A percentile compares a stretch with the other conserved stretches of the same genome.
phyloP scores from a whole-genome alignment of 1,140 invertebrate species.

The Drosophila nebulosa region DNA sequence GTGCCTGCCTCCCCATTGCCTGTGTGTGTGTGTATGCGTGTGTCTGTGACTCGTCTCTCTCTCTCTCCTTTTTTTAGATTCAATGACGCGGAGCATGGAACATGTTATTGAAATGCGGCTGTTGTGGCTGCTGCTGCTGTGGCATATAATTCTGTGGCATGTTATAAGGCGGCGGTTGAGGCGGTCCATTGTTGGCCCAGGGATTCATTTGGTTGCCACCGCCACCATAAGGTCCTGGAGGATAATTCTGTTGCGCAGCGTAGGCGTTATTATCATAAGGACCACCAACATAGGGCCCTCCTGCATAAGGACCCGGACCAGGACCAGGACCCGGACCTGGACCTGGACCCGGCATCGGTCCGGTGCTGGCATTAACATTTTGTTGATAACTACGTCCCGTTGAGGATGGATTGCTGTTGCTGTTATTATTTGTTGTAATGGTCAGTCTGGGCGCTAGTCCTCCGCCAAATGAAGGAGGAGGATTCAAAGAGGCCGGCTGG shows the following conservation, averaged over 20 bases:
- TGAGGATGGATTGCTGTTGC: not conserved
- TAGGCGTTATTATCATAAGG: conserved; percentile 31
- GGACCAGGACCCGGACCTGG: no score
- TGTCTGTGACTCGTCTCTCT: no score
- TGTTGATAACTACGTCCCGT: not conserved
- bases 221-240: not conserved
- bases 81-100: conserved; percentile 37
- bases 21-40: not conserved
- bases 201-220: conserved; percentile 34
- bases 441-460: not conserved
- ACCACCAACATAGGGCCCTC: not conserved
- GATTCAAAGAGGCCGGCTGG: no score
- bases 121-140: conserved; percentile 34
- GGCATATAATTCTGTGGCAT: conserved; percentile 33
- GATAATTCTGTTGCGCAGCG: conserved; percentile 25
- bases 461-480: not conserved
- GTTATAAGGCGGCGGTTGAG: conserved; percentile 32
- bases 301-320: not conserved
- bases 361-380: not conserved
- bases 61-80: not conserved
- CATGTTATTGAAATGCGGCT: conserved; percentile 52
- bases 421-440: not conserved
- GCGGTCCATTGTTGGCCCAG: conserved; percentile 47
- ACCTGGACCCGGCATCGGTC: not conserved
- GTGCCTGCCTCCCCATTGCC: no score